These are phyloP conservation scores for Amiota minor DNA, from an alignment of 2,888 invertebrate species.

Conservation along the genomic window DNA sequence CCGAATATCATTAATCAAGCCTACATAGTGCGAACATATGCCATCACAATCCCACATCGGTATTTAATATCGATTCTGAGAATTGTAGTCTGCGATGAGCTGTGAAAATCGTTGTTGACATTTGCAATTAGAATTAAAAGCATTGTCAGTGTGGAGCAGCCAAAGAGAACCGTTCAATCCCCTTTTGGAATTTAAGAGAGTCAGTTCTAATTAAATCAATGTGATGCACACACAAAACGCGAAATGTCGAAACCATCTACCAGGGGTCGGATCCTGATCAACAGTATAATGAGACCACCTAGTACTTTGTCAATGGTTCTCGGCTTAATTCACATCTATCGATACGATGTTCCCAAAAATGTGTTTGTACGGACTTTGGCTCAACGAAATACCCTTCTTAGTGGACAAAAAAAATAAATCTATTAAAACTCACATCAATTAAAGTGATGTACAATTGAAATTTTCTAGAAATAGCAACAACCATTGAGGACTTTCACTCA, in stretches of 20 bases:
- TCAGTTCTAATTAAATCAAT: constrained; percentile 36
- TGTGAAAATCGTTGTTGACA: constrained; percentile 71
- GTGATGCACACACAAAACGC: constrained; percentile 43
- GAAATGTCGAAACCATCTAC: not conserved
- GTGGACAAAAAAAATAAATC: too few relatives aligned
- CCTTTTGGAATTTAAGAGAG: constrained; percentile 2
- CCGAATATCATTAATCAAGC: constrained; percentile 25
- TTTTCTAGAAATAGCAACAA: constrained; percentile 26
- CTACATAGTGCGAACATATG: not conserved
- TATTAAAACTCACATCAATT: constrained; percentile 59
- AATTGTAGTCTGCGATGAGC: constrained; percentile 5
- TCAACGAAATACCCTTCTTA: too few relatives aligned
- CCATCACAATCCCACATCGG: constrained; percentile 21
- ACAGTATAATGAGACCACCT: too few relatives aligned
- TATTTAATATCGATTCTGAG: not conserved
- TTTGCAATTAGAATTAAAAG: constrained; percentile 73
- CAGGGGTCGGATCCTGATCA: too few relatives aligned
- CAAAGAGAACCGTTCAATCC: not conserved
- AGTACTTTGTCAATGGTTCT: too few relatives aligned
- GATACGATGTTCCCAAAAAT: too few relatives aligned
- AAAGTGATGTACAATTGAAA: constrained; percentile 56
- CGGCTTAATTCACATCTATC: too few relatives aligned
- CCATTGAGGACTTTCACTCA: not conserved
- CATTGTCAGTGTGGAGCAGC: constrained; percentile 36
- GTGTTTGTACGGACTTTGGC: too few relatives aligned